Percentiles rank a stretch among this genome's conserved stretches.
Evolutionary conservation across 2,888 invertebrate species (phyloP).

Genomic region (Morinoia aosen): DNA sequence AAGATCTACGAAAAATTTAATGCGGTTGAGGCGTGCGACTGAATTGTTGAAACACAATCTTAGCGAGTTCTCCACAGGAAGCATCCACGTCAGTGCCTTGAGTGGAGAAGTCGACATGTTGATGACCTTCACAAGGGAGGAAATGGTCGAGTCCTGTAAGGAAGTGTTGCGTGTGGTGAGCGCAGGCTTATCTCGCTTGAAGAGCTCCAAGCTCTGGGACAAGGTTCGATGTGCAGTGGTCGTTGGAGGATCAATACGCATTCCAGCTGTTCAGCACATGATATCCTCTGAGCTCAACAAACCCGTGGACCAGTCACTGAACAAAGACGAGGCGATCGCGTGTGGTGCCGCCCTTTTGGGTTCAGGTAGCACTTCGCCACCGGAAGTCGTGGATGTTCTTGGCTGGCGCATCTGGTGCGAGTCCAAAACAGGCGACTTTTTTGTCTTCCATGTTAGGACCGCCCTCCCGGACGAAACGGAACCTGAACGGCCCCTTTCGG

Average conservation of each 20-base stretch:
- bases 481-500: not conserved
- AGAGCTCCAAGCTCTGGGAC: not conserved
- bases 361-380: not conserved
- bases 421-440: not conserved
- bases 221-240: not conserved
- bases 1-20: not conserved
- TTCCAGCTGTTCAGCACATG: not conserved
- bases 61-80: not conserved
- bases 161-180: not conserved
- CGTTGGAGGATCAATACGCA: slow-evolving; percentile 1
- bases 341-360: not conserved
- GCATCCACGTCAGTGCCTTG: not conserved
- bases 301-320: not conserved
- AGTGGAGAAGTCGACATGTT: not conserved
- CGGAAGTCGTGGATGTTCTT: not conserved
- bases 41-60: not conserved
- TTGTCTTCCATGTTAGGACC: not conserved
- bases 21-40: not conserved
- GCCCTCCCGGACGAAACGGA: not conserved
- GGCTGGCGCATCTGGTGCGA: not conserved
- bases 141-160: not conserved
- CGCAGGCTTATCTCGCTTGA: not conserved
- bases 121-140: not conserved
- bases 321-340: slow-evolving; percentile 23
- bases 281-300: not conserved